phyloP scores from a whole-genome alignment of 2,888 invertebrate genomes.

The Plagiodera versicolora region DNA sequence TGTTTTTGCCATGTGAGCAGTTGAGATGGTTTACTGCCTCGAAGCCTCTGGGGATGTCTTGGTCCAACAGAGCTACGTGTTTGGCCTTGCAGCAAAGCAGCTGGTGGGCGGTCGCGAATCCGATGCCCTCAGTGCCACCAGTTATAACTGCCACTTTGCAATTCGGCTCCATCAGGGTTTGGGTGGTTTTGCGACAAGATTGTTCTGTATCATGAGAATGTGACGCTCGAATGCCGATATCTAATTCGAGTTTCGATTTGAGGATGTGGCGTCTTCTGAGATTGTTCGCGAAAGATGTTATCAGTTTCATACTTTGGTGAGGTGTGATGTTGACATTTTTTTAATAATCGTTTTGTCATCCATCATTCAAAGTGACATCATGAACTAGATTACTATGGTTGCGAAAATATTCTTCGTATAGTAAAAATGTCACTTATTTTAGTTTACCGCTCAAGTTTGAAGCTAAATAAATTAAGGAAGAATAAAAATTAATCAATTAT shows the following conservation, averaged over 20 bases:
- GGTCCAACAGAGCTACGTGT: constrained; percentile 46
- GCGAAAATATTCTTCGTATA: neutral
- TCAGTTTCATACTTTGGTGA: neutral
- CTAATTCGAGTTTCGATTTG: neutral
- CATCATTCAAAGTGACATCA: neutral
- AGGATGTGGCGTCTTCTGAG: neutral
- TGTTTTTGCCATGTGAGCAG: constrained; percentile 45
- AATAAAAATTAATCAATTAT: too few relatives aligned
- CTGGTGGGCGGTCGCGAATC: constrained; percentile 54
- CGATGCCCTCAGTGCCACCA: constrained; percentile 55
- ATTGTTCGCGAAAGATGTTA: neutral
- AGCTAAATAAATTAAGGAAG: too few relatives aligned
- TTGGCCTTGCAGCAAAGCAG: constrained; percentile 54
- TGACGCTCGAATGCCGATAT: neutral
- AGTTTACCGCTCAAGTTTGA: too few relatives aligned
- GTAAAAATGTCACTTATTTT: too few relatives aligned
- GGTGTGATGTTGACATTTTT: neutral
- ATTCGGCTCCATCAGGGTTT: constrained; percentile 15
- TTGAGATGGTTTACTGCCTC: constrained; percentile 46
- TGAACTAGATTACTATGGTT: neutral
- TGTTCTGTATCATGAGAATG: neutral
- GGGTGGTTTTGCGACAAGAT: constrained; percentile 4
- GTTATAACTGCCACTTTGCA: constrained; percentile 55
- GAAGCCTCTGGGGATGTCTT: constrained; percentile 43
- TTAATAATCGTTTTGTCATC: neutral